A percentile compares a stretch with the other conserved stretches of the same genome.
These are phyloP conservation scores for Pollenia amentaria DNA, from an alignment of 2,888 invertebrate species.

Conservation along the genomic window DNA sequence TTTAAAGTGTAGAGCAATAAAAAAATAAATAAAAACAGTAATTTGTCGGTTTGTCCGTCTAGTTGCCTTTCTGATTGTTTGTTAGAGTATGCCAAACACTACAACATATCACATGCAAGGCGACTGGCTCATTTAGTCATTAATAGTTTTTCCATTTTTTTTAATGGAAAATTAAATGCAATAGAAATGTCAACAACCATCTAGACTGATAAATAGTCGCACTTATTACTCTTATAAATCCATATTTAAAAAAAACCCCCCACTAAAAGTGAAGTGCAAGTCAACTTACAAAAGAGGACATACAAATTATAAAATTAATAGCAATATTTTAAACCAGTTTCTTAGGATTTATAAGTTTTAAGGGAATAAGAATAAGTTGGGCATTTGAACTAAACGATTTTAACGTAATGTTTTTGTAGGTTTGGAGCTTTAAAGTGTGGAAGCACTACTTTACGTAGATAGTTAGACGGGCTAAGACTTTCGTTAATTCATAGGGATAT, in stretches of 20 bases:
- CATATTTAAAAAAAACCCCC: slow-evolving; percentile 37
- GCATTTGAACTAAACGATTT: too few relatives aligned
- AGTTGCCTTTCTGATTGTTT: not conserved
- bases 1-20: slow-evolving; percentile 47
- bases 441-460: too few relatives aligned
- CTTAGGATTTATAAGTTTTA: not conserved
- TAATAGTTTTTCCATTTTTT: not conserved
- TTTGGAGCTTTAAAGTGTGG: too few relatives aligned
- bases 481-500: too few relatives aligned
- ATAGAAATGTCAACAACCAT: slow-evolving; percentile 79
- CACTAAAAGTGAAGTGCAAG: slow-evolving; percentile 8
- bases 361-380: too few relatives aligned
- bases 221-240: slow-evolving; percentile 62
- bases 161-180: slow-evolving; percentile 69
- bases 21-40: slow-evolving; percentile 20
- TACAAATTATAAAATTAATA: slow-evolving; percentile 18
- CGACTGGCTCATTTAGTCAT: slow-evolving; percentile 12
- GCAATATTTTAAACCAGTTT: slow-evolving; percentile 29
- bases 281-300: slow-evolving; percentile 1
- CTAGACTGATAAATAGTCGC: slow-evolving; percentile 59
- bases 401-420: too few relatives aligned
- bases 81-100: slow-evolving; percentile 13
- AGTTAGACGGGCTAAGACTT: too few relatives aligned
- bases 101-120: slow-evolving; percentile 41
- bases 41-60: slow-evolving; percentile 25